Conservation (phyloP, 2,113 vertebrate species). For the Neolamprologus ventralis region DNA sequence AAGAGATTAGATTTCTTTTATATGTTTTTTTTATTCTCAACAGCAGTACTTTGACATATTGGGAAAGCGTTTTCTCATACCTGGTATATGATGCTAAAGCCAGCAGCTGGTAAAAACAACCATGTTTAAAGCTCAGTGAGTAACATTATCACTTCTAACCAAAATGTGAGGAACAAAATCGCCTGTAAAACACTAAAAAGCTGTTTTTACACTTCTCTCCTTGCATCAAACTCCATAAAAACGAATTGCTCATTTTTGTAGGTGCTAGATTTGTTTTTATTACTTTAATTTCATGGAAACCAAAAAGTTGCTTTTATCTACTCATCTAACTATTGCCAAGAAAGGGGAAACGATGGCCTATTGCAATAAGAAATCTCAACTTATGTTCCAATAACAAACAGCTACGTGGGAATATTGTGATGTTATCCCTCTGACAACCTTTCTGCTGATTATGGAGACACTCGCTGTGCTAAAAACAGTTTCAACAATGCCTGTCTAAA, state of each 20-base stretch:
- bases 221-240: neutral
- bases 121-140: neutral
- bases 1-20: neutral
- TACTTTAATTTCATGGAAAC: neutral
- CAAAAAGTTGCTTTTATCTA: neutral
- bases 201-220: neutral
- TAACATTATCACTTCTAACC: neutral
- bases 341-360: neutral
- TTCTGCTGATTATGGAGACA: neutral
- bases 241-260: neutral
- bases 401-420: neutral
- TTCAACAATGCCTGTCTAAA: conserved; percentile 33
- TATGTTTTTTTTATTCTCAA: neutral
- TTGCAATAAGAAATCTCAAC: neutral
- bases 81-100: neutral
- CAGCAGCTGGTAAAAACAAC: neutral
- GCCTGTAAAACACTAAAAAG: neutral
- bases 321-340: neutral
- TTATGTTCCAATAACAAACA: neutral
- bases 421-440: neutral
- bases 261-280: neutral
- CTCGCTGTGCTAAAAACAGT: conserved; percentile 1
- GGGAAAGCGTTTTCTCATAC: neutral
- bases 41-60: neutral
- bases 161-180: neutral